phyloP scores from a whole-genome alignment of 2,797 vertebrate species.

The Brotula barbata region DNA sequence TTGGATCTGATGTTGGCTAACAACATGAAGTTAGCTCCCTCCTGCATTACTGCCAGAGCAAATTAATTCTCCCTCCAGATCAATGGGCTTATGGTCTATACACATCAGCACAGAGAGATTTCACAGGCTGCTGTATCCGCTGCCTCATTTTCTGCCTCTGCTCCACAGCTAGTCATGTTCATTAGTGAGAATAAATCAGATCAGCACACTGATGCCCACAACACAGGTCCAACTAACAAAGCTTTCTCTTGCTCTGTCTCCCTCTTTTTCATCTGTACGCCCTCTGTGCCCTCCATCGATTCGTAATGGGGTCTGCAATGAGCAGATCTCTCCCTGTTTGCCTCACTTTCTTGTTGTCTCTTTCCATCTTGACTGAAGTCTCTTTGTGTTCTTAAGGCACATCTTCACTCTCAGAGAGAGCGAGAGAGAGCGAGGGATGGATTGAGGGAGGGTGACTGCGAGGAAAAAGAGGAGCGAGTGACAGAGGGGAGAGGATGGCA shows the following conservation, averaged over 20 bases:
- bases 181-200: slow-evolving; percentile 50
- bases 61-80: slow-evolving; percentile 68
- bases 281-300: slow-evolving; percentile 62
- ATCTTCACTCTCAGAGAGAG: slow-evolving; percentile 46
- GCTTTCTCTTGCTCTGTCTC: slow-evolving; percentile 30
- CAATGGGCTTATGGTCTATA: slow-evolving; percentile 64
- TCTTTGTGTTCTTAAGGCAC: slow-evolving; percentile 63
- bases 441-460: slow-evolving; percentile 32
- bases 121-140: slow-evolving; percentile 54
- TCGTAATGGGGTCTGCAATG: slow-evolving; percentile 50
- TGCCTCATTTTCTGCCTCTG: slow-evolving; percentile 45
- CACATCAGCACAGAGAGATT: slow-evolving; percentile 55
- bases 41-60: slow-evolving; percentile 61
- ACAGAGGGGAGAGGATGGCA: slow-evolving; percentile 37
- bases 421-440: slow-evolving; percentile 8
- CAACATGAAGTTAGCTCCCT: slow-evolving; percentile 59
- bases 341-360: slow-evolving; percentile 4
- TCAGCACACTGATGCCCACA: slow-evolving; percentile 33
- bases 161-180: slow-evolving; percentile 29
- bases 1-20: slow-evolving; percentile 58
- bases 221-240: slow-evolving; percentile 12
- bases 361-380: slow-evolving; percentile 56
- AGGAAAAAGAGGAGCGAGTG: too few relatives aligned
- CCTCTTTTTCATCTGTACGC: slow-evolving; percentile 33
- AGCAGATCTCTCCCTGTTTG: slow-evolving; percentile 42